Percentiles rank a stretch among this genome's conserved stretches.
Evolutionary conservation across 1,140 invertebrate species (phyloP).

Genomic region (Drosophila parvula): DNA sequence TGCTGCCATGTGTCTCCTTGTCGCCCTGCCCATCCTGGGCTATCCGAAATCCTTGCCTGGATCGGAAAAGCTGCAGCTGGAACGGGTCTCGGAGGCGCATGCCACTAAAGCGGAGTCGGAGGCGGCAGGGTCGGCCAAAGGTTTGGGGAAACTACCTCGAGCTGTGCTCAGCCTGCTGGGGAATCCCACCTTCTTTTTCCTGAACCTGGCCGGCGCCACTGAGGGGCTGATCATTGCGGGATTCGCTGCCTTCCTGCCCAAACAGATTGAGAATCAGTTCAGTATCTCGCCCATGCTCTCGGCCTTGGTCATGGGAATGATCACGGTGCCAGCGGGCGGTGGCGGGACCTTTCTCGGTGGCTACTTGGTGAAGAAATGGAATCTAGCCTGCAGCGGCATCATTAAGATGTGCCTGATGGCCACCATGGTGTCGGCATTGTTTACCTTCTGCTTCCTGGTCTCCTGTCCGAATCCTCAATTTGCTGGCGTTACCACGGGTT

Average conservation of each 20-base stretch:
- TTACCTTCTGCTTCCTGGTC: slow-evolving; percentile 88
- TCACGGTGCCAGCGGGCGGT: slow-evolving; percentile 89
- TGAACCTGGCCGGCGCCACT: slow-evolving; percentile 91
- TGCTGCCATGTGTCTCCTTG: slow-evolving; percentile 87
- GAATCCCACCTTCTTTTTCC: slow-evolving; percentile 92
- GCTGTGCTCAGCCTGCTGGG: slow-evolving; percentile 88
- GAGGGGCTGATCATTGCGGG: slow-evolving; percentile 92
- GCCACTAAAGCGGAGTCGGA: slow-evolving; percentile 81
- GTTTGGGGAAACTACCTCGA: slow-evolving; percentile 87
- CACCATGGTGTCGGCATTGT: slow-evolving; percentile 86
- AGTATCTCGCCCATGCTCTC: slow-evolving; percentile 89
- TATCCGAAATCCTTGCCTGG: slow-evolving; percentile 90
- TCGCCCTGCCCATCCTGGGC: slow-evolving; percentile 89
- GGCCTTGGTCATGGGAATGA: slow-evolving; percentile 90
- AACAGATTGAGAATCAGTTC: slow-evolving; percentile 93
- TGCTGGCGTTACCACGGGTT: slow-evolving; percentile 89
- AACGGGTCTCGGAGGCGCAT: slow-evolving; percentile 89
- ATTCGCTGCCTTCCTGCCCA: slow-evolving; percentile 93
- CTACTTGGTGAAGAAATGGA: slow-evolving; percentile 90
- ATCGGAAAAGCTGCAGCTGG: slow-evolving; percentile 87
- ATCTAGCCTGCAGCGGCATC: slow-evolving; percentile 90
- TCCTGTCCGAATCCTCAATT: slow-evolving; percentile 90
- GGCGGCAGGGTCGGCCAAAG: background rate
- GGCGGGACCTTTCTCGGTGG: slow-evolving; percentile 93
- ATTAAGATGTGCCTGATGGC: slow-evolving; percentile 89